Conservation (phyloP, 2,888 invertebrate genomes). For the Euzophera pinguis region DNA sequence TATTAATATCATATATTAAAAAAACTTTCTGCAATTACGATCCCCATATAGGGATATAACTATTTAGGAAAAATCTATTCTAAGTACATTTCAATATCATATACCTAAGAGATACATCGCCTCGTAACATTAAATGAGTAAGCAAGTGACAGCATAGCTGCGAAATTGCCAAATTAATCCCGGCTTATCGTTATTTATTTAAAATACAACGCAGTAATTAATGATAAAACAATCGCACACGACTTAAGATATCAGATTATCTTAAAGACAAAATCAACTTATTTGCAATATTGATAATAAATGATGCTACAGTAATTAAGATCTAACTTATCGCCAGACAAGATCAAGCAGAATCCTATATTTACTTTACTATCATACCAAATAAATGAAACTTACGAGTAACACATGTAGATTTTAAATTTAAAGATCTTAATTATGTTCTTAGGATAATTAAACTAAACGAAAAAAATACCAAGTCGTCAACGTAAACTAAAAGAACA, state of each 20-base stretch:
- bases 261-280: background rate
- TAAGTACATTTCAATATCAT: slow-evolving; percentile 12
- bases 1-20: background rate
- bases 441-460: slow-evolving; percentile 13
- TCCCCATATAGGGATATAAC: background rate
- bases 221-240: slow-evolving; percentile 7
- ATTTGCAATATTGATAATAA: background rate
- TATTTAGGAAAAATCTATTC: slow-evolving; percentile 8
- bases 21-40: background rate
- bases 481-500: slow-evolving; percentile 37
- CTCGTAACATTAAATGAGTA: slow-evolving; percentile 15
- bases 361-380: slow-evolving; percentile 6
- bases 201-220: slow-evolving; percentile 9
- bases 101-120: slow-evolving; percentile 11
- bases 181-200: slow-evolving; percentile 27
- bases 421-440: slow-evolving; percentile 4
- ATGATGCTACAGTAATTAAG: background rate
- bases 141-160: slow-evolving; percentile 28
- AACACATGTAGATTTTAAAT: slow-evolving; percentile 7
- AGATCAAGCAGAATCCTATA: slow-evolving; percentile 1
- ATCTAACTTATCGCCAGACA: slow-evolving; percentile 11
- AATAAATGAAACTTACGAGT: slow-evolving; percentile 6
- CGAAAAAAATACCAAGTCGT: slow-evolving; percentile 23
- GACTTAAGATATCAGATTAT: slow-evolving; percentile 4
- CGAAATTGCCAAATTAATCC: slow-evolving; percentile 41